Evolutionary conservation across 1,140 invertebrate species (phyloP).

Genomic region (Hermatobates lingyangjiaoensis): DNA sequence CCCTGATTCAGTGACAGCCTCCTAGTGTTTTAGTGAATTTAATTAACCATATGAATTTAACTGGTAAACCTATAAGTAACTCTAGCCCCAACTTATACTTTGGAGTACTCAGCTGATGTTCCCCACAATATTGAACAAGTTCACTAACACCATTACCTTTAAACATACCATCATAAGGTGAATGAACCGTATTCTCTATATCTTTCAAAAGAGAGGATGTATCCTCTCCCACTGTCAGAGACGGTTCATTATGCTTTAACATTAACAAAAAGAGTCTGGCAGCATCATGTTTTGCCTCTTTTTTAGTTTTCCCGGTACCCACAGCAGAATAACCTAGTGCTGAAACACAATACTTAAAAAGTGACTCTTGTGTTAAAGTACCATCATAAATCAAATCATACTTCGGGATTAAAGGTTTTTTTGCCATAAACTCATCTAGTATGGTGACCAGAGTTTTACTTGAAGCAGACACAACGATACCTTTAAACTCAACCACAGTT

Average conservation of each 20-base stretch:
- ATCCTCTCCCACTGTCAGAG: constrained; percentile 3
- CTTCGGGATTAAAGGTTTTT: constrained; percentile 35
- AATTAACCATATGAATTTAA: too few relatives aligned
- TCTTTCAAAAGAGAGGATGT: constrained; percentile 1
- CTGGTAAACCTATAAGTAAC: too few relatives aligned
- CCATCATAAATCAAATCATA: constrained; percentile 49
- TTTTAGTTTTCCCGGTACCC: constrained; percentile 41
- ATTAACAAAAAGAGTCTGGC: constrained; percentile 35
- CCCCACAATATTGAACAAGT: constrained; percentile 32
- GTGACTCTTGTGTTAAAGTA: constrained; percentile 46
- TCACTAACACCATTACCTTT: constrained; percentile 17
- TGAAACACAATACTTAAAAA: constrained; percentile 40
- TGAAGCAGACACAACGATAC: too few relatives aligned
- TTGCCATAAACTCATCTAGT: constrained; percentile 49
- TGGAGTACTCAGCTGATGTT: constrained; percentile 39
- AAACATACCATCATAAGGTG: constrained; percentile 14
- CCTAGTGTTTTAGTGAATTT: too few relatives aligned
- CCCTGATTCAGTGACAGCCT: too few relatives aligned
- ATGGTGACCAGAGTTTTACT: constrained; percentile 48
- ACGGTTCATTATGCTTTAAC: constrained; percentile 13
- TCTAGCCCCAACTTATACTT: constrained; percentile 39
- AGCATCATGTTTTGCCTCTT: constrained; percentile 48
- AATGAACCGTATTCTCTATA: constrained; percentile 9
- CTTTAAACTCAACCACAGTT: too few relatives aligned
- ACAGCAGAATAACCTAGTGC: constrained; percentile 25